Conservation (phyloP, 2,888 invertebrate species). For the Parnassius mnemosyne region DNA sequence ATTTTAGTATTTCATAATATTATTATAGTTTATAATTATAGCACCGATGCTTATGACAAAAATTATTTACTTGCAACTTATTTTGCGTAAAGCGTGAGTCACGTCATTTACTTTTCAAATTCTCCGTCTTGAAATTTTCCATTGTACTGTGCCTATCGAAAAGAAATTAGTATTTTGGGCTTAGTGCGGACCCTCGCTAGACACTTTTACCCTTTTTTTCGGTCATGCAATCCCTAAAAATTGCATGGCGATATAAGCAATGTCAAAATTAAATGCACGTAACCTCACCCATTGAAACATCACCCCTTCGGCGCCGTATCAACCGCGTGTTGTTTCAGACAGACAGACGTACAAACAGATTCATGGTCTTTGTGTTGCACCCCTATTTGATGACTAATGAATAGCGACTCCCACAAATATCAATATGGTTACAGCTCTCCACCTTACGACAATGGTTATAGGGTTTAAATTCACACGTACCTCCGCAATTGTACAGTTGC, state of each 20-base stretch:
- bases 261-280: constrained; percentile 55
- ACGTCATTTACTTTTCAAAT: too few species aligned
- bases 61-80: too few species aligned
- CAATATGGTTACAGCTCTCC: not conserved
- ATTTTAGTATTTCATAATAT: too few species aligned
- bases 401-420: constrained; percentile 42
- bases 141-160: not conserved
- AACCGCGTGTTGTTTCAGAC: constrained; percentile 68
- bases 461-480: constrained; percentile 33
- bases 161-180: constrained; percentile 9
- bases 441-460: constrained; percentile 27
- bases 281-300: constrained; percentile 41
- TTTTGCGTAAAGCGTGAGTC: too few species aligned
- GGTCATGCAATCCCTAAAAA: constrained; percentile 25
- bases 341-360: constrained; percentile 64
- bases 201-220: constrained; percentile 11
- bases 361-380: constrained; percentile 52
- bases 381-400: constrained; percentile 64
- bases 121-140: too few species aligned
- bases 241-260: constrained; percentile 35
- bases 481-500: constrained; percentile 21
- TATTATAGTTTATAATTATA: too few species aligned
- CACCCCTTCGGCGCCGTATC: constrained; percentile 61
- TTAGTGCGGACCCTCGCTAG: not conserved
- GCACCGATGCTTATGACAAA: too few species aligned